Evolutionary conservation across 2,797 vertebrate species (phyloP).

Genomic region (Masticophis lateralis): DNA sequence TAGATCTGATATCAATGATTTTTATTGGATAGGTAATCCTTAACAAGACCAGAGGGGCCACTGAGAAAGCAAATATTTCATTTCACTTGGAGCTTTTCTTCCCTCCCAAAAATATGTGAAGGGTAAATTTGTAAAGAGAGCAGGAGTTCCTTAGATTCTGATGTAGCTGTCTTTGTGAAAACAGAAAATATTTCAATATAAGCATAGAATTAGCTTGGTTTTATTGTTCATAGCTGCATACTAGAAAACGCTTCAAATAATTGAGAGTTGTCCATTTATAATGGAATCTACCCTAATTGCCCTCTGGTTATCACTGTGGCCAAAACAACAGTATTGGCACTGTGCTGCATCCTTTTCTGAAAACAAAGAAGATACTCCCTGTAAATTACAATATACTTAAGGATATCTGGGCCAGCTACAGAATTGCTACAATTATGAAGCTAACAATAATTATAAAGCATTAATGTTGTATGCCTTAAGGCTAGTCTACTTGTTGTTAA

Average conservation of each 20-base stretch:
- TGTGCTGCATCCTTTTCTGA: background rate
- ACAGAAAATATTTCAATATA: background rate
- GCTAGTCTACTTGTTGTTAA: background rate
- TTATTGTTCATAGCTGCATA: background rate
- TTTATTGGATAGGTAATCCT: background rate
- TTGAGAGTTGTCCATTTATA: background rate
- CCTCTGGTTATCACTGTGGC: background rate
- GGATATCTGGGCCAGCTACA: background rate
- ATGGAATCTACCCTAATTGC: background rate
- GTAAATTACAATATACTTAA: constrained; percentile 1
- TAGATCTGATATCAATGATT: background rate
- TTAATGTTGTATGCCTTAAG: background rate
- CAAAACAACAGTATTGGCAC: background rate
- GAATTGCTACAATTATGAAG: background rate
- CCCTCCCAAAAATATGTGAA: background rate
- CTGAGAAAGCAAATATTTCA: background rate
- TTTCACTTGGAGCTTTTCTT: background rate
- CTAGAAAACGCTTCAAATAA: background rate
- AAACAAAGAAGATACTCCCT: background rate
- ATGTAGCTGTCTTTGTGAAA: background rate
- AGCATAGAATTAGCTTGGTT: background rate
- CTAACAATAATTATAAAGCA: background rate
- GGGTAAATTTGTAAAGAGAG: background rate
- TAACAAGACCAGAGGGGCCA: background rate
- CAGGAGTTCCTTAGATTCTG: background rate